Base-by-base conservation (phyloP, 1,140 invertebrate genomes). In the Notospermus geniculatus region DNA sequence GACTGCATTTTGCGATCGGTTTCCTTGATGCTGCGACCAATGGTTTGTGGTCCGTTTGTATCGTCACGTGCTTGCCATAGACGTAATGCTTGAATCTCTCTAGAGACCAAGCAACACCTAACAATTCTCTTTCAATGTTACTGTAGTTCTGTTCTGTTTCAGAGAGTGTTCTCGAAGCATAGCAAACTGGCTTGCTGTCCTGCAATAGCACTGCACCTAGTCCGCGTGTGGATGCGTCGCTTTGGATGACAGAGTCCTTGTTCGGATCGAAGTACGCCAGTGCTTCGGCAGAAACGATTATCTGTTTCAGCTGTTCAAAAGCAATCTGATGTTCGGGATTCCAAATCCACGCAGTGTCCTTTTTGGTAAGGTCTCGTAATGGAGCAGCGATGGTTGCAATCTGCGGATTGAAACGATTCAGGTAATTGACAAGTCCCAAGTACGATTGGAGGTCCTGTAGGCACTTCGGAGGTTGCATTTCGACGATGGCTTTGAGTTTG, bases 41-140 rank as follows among this genome's bases (percentile, higher is more conserved):
- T 73, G 27, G 72, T 43, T n/a, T n/a, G n/a, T n/a, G n/a, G n/a
- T n/a, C n/a, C n/a, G n/a, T n/a, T n/a, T n/a, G n/a, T n/a, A n/a
- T n/a, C n/a, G n/a, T n/a, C n/a, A n/a, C n/a, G n/a, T n/a, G n/a
- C n/a, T n/a, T n/a, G n/a, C n/a, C n/a, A n/a, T n/a, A n/a, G n/a
- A n/a, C n/a, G n/a, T n/a, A n/a, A n/a, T n/a, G n/a, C n/a, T n/a
- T n/a, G n/a, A 80, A 83, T 54, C 75, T 74, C 22, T 77, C 55
- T 46, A 50, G 59, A 11, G 70, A 71, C 67, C 67, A 72, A 2
- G 67, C 50, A 1, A 80, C 70, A 45, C 71, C 73, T 46, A 77
- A 63, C 7, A 74, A 52, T 64, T 82, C 77, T 55, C 81, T 82
- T 64, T 83, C 80, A 25, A 81, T 83, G 64, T 79, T 72, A n/a